Evolutionary conservation across 2,888 invertebrate species (phyloP), one percentile per base, ranked within the genome.

Genomic region (Heteromurus nitidus): DNA sequence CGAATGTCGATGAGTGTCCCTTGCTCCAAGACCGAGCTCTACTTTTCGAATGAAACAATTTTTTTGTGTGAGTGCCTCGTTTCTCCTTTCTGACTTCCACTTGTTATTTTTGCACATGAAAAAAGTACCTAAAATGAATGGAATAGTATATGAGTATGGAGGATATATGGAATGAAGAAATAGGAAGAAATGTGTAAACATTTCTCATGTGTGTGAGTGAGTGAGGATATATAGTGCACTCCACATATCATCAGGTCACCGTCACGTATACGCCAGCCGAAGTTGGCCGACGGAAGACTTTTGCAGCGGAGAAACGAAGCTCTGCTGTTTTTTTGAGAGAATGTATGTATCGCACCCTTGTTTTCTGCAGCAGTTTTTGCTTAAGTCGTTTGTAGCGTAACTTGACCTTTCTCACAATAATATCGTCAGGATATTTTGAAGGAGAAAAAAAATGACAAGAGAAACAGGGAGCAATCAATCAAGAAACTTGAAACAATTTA

Each of bases 91-190:
- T 73, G 3, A 44, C 62, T 60, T 42, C 65, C 74, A 75, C 74
- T 75, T 75, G 74, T 74, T 74, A 74, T 74, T 74, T 73, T 64
- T 22, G 74, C 42, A 75, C 36, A 26, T n/a, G 55, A 9, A 53
- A 53, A 11, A 9, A 9, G 5, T 13, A 9, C 7, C 36, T 36
- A 36, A 36, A 9, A 36, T 36, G n/a, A n/a, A n/a, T n/a, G n/a
- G n/a, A n/a, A n/a, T n/a, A n/a, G n/a, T n/a, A n/a, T n/a, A n/a
- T n/a, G n/a, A n/a, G n/a, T n/a, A n/a, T n/a, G n/a, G n/a, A n/a
- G n/a, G n/a, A n/a, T n/a, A n/a, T n/a, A n/a, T n/a, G n/a, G n/a
- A n/a, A n/a, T n/a, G n/a, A n/a, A n/a, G n/a, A n/a, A n/a, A n/a
- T n/a, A n/a, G n/a, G n/a, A n/a, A n/a, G n/a, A n/a, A n/a, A n/a